These are phyloP conservation scores for Sebastes iracundus DNA, from an alignment of 2,797 vertebrate species.

Conservation along the genomic window DNA sequence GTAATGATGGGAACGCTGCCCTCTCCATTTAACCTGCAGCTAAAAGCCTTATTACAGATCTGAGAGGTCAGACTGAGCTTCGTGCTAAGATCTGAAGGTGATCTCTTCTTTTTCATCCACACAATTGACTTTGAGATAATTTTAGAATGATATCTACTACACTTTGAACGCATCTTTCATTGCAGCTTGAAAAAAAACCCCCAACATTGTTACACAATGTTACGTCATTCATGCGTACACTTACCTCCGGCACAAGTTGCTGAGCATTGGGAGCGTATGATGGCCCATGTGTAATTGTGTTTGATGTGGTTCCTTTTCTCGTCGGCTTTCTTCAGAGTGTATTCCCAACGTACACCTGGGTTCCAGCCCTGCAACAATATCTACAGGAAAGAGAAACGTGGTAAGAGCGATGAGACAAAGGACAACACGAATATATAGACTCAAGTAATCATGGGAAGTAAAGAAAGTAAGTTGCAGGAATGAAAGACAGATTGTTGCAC, in stretches of 20 bases:
- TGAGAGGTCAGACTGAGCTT: constrained; percentile 47
- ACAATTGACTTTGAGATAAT: background rate
- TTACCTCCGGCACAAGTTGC: constrained; percentile 89
- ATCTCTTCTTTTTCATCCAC: constrained; percentile 17
- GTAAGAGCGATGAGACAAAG: background rate
- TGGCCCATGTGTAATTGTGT: constrained; percentile 88
- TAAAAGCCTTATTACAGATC: constrained; percentile 70
- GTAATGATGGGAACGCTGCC: constrained; percentile 68
- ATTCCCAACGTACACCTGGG: constrained; percentile 90
- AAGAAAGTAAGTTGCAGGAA: background rate
- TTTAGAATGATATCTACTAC: background rate
- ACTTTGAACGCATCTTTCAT: background rate
- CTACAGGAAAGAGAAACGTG: constrained; percentile 66
- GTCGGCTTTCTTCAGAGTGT: constrained; percentile 78
- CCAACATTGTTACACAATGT: background rate
- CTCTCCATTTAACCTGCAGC: constrained; percentile 70
- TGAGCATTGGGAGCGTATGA: constrained; percentile 87
- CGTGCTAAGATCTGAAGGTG: constrained; percentile 21
- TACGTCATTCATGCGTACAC: background rate
- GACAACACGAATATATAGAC: background rate
- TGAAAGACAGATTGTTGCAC: background rate
- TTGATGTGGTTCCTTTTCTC: constrained; percentile 75
- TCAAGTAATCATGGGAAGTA: background rate
- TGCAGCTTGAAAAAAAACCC: background rate
- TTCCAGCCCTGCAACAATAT: constrained; percentile 90